Evolutionary conservation across 2,888 invertebrate genomes (phyloP), one percentile per base, ranked within the genome.

Genomic region (Apocheima hispidaria): DNA sequence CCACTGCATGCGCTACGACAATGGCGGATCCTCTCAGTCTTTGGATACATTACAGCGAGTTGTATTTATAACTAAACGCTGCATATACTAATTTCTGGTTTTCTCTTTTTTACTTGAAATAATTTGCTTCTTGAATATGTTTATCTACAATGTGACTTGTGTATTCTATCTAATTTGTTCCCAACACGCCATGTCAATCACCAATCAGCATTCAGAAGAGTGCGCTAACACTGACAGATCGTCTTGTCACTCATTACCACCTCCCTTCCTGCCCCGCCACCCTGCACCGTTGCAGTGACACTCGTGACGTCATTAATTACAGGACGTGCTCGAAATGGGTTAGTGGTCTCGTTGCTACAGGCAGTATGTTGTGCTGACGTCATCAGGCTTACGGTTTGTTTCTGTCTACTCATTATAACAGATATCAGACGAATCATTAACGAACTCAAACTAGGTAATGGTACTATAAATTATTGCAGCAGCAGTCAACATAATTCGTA

Each of bases 301-400:
- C 73, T 73, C 72, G 75, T 77, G 78, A 78, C 72, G 80, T 77
- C 79, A 83, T 84, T 83, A 83, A 83, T 83, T 81, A 82, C 74
- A 71, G 71, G 59, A 68, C 72, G 68, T 69, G 73, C 71, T 68
- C 68, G 64, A 75, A 74, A 72, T 73, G 72, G 77, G 76, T 73
- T 73, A 76, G 73, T 64, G 74, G 71, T 68, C 65, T 72, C 36
- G 68, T 70, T 71, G 53, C 18, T 69, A 71, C 69, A 71, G 70
- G n/a, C 41, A 41, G 40, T 21, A 4, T 18, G 40, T 36, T 36
- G 36, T 49, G 52, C 63, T 62, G 7, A 35, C n/a, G 52, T 28
- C 33, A 14, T 38, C 21, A 10, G 20, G 26, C n/a, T n/a, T 38
- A 10, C 20, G 16, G 18, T 14, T 16, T 16, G 5, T 9, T 18